These are phyloP conservation scores for Danio choprae DNA, from an alignment of 2,797 vertebrate genomes.

Conservation along the genomic window DNA sequence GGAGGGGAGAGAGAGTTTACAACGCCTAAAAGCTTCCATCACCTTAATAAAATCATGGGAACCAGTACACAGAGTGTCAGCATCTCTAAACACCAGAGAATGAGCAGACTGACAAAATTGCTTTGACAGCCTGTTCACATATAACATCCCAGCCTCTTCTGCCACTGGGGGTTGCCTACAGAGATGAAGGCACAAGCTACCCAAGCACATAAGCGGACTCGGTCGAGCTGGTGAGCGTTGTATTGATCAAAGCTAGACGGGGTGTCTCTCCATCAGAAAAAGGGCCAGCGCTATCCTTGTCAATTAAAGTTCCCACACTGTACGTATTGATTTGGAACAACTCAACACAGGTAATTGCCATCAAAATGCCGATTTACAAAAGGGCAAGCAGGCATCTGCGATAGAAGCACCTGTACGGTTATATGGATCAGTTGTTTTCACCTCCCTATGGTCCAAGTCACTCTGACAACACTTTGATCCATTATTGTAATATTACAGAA, in stretches of 20 bases:
- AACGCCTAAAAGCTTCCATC: slow-evolving; percentile 80
- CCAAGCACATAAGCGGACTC: slow-evolving; percentile 69
- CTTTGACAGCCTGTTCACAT: slow-evolving; percentile 86
- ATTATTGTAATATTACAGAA: slow-evolving; percentile 22
- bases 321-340: slow-evolving; percentile 86
- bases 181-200: slow-evolving; percentile 79
- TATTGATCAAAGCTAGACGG: slow-evolving; percentile 85
- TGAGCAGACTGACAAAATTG: slow-evolving; percentile 82
- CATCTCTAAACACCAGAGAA: slow-evolving; percentile 80
- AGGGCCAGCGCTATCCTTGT: slow-evolving; percentile 78
- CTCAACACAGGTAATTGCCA: slow-evolving; percentile 80
- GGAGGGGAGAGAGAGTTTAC: neutral
- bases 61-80: slow-evolving; percentile 76
- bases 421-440: slow-evolving; percentile 69
- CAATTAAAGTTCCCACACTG: slow-evolving; percentile 78
- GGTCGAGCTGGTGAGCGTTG: slow-evolving; percentile 67
- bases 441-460: slow-evolving; percentile 38
- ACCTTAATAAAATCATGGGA: slow-evolving; percentile 76
- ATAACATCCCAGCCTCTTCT: slow-evolving; percentile 83
- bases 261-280: slow-evolving; percentile 76
- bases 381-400: slow-evolving; percentile 66
- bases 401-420: slow-evolving; percentile 61
- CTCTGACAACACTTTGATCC: slow-evolving; percentile 59
- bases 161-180: slow-evolving; percentile 79
- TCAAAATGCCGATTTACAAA: slow-evolving; percentile 85